A percentile compares a stretch with the other conserved stretches of the same genome.
phyloP scores from a whole-genome alignment of 2,797 vertebrate genomes.

The Astyanax mexicanus region DNA sequence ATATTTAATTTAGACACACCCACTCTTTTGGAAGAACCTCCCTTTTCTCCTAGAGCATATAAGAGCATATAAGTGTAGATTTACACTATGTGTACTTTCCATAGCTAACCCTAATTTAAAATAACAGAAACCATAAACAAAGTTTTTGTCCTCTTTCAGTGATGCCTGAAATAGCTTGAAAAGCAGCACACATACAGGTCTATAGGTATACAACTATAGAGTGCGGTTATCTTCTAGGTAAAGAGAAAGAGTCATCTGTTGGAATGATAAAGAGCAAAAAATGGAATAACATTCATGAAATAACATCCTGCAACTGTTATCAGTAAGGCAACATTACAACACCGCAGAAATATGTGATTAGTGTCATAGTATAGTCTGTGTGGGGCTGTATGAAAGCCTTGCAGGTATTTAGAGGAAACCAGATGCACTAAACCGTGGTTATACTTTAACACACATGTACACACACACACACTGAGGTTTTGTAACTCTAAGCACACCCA shows the following conservation, averaged over 20 bases:
- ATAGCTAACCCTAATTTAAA: no score
- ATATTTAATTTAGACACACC: no score
- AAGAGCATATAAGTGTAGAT: no score
- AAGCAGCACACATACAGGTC: background rate
- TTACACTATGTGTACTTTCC: no score
- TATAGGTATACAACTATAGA: background rate
- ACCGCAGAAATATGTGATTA: background rate
- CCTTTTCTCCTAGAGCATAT: no score
- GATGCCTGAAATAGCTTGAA: no score
- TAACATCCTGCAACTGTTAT: background rate
- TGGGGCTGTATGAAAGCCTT: background rate
- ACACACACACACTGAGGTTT: conserved; percentile 23
- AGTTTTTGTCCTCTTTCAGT: no score
- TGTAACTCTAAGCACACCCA: conserved; percentile 8
- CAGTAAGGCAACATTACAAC: background rate
- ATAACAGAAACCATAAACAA: no score
- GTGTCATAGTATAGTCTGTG: background rate
- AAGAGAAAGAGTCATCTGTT: background rate
- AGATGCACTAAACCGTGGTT: background rate
- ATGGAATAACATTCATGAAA: background rate
- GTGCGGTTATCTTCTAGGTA: background rate
- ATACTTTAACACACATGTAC: conserved; percentile 9
- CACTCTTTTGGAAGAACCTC: no score
- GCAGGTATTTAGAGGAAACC: background rate
- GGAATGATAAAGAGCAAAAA: background rate